Percentiles rank a stretch among this genome's conserved stretches.
Conservation (phyloP, 92 coral and sea anemone genomes). For the Meandrina meandrites region DNA sequence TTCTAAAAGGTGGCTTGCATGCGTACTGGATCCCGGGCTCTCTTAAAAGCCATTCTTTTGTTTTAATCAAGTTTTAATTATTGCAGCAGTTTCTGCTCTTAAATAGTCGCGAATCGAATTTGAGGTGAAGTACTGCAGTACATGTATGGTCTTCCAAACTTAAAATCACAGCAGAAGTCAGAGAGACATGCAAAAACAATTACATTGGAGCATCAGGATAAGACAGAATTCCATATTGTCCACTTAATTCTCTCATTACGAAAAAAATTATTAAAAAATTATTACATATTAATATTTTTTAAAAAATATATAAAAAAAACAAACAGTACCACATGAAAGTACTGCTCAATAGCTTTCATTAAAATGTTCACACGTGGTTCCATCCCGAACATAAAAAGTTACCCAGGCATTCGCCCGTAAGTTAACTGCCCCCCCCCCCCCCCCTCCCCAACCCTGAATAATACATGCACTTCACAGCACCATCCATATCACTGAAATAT, state of each 20-base stretch:
- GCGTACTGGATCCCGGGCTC: no score
- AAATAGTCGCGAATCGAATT: neutral
- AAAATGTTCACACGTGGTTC: neutral
- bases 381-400: neutral
- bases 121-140: neutral
- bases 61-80: neutral
- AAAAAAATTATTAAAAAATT: neutral
- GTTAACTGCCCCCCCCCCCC: no score
- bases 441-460: neutral
- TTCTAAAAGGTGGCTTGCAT: neutral
- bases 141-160: neutral
- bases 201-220: neutral
- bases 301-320: neutral
- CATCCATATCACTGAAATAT: neutral
- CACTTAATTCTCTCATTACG: neutral
- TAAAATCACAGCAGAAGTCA: neutral
- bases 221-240: neutral
- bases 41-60: no score
- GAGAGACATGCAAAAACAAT: neutral
- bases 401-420: no score
- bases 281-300: neutral
- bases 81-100: neutral
- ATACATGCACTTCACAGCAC: neutral
- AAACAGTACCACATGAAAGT: neutral
- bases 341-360: neutral